These are phyloP conservation scores for Ornithoptera alexandrae DNA, from an alignment of 2,888 invertebrate genomes.

Conservation along the genomic window DNA sequence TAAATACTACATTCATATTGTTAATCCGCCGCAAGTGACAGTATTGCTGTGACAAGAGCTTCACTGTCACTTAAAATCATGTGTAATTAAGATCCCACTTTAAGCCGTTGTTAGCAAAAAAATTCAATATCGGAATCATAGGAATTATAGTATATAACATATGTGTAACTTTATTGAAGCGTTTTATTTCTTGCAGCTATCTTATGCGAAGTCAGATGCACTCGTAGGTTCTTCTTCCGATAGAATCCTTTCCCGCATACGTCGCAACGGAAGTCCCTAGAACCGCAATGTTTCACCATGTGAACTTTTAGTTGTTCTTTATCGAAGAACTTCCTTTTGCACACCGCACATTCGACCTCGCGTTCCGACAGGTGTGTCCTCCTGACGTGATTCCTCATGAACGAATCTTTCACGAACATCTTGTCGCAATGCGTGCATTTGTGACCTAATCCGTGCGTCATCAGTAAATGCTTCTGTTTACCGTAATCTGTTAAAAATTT, in stretches of 20 bases:
- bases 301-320: slow-evolving; percentile 51
- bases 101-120: too few species aligned
- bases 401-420: slow-evolving; percentile 46
- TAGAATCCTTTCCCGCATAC: slow-evolving; percentile 75
- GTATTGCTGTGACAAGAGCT: too few species aligned
- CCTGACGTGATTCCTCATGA: slow-evolving; percentile 49
- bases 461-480: slow-evolving; percentile 44
- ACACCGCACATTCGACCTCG: slow-evolving; percentile 50
- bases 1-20: too few species aligned
- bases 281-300: slow-evolving; percentile 68
- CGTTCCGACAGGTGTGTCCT: slow-evolving; percentile 51
- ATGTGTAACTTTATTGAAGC: neutral
- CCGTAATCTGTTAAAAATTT: slow-evolving; percentile 45
- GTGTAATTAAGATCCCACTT: too few species aligned
- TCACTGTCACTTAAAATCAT: too few species aligned
- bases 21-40: too few species aligned
- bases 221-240: slow-evolving; percentile 77
- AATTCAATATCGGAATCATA: too few species aligned
- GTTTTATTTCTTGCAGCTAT: neutral
- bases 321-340: slow-evolving; percentile 51
- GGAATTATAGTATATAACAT: too few species aligned
- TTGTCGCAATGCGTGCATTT: slow-evolving; percentile 49
- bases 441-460: slow-evolving; percentile 42
- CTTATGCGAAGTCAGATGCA: slow-evolving; percentile 58
- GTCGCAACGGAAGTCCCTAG: slow-evolving; percentile 73